Base-by-base conservation (phyloP, 1,140 invertebrate genomes). In the Cyclargus thomasi region DNA sequence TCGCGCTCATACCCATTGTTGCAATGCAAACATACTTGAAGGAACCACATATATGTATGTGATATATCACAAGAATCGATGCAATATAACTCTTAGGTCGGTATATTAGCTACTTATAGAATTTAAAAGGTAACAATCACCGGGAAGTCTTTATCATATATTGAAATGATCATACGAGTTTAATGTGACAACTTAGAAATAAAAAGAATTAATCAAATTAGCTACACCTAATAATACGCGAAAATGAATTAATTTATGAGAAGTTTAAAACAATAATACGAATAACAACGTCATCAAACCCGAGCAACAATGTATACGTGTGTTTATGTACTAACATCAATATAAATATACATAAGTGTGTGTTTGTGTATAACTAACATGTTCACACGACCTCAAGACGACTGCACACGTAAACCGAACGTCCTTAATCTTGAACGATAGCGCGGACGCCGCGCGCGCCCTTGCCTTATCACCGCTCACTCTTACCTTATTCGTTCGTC, bases 371-470 rank as follows among this genome's bases (percentile, higher is more conserved):
- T 64, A 69, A 20, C 66, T 62, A 69, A 69, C 70, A 76, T 64
- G 72, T 68, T 72, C 65, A 69, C 66, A 63, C 70, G 73, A 76
- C 70, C 69, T 77, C 70, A 77, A 69, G 67, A 71, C 59, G 64
- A n/a, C 67, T 71, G 68, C 57, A 53, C 64, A 67, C 70, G 70
- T 78, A 77, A 79, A 80, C 74, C 71, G 71, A 67, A 65, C 70
- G 84, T 82, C 86, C 86, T 88, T 88, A 87, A 83, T 87, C 86
- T 87, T 87, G 83, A 89, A 86, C 84, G 85, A 89, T 86, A 84
- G 77, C 78, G 65, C 67, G 47, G 59, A 63, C 67, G 65, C 68
- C 67, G 65, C 68, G 62, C 76, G 75, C 78, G 82, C 77, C 81
- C 79, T 79, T 81, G 75, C 67, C 74, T 66, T 66, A 66, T 67